Base-by-base conservation (phyloP, 2,797 vertebrate genomes). In the Ibycter americanus region DNA sequence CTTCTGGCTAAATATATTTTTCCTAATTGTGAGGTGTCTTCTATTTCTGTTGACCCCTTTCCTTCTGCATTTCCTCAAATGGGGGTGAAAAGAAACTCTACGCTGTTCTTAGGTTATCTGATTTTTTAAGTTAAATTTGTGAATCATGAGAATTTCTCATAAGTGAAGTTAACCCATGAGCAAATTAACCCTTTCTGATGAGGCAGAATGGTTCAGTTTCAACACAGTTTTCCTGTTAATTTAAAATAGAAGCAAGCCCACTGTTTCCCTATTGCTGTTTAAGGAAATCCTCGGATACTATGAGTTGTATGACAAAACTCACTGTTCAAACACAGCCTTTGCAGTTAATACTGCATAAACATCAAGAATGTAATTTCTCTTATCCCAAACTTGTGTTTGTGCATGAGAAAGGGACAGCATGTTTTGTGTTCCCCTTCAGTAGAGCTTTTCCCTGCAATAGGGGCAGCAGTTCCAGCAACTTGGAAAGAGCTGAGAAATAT, bases 401-500 rank as follows among this genome's bases (percentile, higher is more conserved):
- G 38, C 40, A 65, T 44, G 26, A 29, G 68, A 81, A 65, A 19
- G 18, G 15, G 44, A 40, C 42, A 40, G 25, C 11, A 87, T 56
- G 5, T 52, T n/a, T 8, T 47, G 63, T 59, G 12, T 15, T 84
- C 62, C 40, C 32, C 36, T 66, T 84, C 42, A 66, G 22, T 0
- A 55, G 61, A 71, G 34, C 46, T 86, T 58, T 89, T 54, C 17
- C 36, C 68, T 94, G 79, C 31, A 82, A 59, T 5, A 71, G 38
- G 11, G 38, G 29, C 44, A 92, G 77, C 52, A 83, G 34, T 44
- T 85, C 34, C 49, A 87, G 68, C 46, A 92, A 15, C 34, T 70
- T 72, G n/a, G 63, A 91, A 84, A 61, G 59, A 74, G 20, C 49
- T 65, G 44, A 88, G 91, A 94, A 97, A 97, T 87, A 87, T 12